Evolutionary conservation across 2,888 invertebrate genomes (phyloP), one percentile per base, ranked within the genome.

Genomic region (Hypselothyrea guttata): DNA sequence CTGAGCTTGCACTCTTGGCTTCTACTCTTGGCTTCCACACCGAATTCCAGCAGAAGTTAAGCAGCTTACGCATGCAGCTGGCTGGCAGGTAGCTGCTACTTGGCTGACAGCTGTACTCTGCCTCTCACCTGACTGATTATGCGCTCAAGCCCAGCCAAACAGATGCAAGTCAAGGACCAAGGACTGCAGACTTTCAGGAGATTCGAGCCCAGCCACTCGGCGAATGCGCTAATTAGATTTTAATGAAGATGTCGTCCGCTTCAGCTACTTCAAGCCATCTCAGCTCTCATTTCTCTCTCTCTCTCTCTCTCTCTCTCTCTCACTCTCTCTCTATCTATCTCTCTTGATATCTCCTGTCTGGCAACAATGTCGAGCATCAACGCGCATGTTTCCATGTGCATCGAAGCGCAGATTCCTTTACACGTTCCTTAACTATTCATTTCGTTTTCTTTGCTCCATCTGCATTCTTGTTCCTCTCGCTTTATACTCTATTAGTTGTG

Each of bases 141-240:
- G 44, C 60, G 34, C 60, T 49, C 40, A 58, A 55, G 56, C 44
- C 38, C 22, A 22, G 22, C 22, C 22, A 22, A n/a, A 5, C 30
- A 13, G 54, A 22, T 7, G 37, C 54, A 49, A 58, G 48, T 64
- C 48, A 44, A 66, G 66, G 61, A 66, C 61, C 61, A 18, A 61
- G 60, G 54, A 61, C 61, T 54, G 27, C 22, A 22, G 22, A 22
- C 22, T 54, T 38, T 65, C 54, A 47, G 45, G 55, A 27, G 22
- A 22, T 22, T 22, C 22, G 5, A 22, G 22, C 22, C 13, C 52
- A 59, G 34, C 52, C 34, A 42, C 42, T 42, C 41, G 35, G 27
- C 22, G 5, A 22, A 75, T 78, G 86, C 82, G 87, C 88, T 87
- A 87, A 87, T 88, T 87, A 88, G 82, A 86, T 86, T 87, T 87